phyloP scores from a whole-genome alignment of 2,113 vertebrate genomes.

The Phalacrocorax brasilianus region DNA sequence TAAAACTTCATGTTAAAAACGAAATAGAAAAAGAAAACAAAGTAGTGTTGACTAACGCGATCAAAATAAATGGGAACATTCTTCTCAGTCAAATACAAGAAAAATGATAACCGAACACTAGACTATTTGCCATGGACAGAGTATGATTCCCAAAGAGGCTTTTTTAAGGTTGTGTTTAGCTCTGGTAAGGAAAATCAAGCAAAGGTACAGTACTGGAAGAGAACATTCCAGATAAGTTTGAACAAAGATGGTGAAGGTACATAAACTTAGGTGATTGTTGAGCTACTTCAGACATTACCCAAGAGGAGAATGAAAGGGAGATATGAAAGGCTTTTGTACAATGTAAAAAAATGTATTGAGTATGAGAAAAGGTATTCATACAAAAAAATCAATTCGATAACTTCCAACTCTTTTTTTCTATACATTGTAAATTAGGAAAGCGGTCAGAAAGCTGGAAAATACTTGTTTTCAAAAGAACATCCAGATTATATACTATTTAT shows the following conservation, averaged over 20 bases:
- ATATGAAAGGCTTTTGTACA: neutral
- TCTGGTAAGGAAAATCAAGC: neutral
- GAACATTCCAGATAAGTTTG: neutral
- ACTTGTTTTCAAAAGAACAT: neutral
- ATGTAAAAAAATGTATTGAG: neutral
- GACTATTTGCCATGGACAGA: neutral
- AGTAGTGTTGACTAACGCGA: neutral
- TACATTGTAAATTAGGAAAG: neutral
- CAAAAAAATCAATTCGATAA: neutral
- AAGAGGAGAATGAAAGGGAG: neutral
- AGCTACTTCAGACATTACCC: neutral
- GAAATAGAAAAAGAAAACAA: neutral
- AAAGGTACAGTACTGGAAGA: neutral
- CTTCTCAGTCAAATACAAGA: neutral
- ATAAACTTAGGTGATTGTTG: neutral
- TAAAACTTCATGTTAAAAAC: neutral
- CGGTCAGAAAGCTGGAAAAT: neutral
- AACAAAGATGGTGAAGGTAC: neutral
- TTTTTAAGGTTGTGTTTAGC: neutral
- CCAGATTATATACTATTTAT: neutral
- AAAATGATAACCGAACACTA: neutral
- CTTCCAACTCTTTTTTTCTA: neutral
- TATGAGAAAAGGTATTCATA: neutral
- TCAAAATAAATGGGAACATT: neutral
- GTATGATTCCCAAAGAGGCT: neutral